A percentile compares a stretch with the other conserved stretches of the same genome.
These are phyloP conservation scores for Solenopsis fugax DNA, from an alignment of 1,140 invertebrate genomes.

Conservation along the genomic window DNA sequence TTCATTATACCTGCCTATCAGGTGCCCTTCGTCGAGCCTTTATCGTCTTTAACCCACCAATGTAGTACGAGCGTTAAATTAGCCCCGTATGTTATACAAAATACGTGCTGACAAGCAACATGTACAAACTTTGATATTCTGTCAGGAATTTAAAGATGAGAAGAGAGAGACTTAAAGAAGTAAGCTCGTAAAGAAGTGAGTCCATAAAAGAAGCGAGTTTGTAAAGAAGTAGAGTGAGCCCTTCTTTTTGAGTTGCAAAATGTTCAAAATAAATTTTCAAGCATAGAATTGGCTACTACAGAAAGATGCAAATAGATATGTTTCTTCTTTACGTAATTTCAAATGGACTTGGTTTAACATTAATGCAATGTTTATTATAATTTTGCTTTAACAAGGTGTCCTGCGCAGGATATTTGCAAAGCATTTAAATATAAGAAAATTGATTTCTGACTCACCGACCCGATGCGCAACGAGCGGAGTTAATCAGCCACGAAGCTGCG, in stretches of 20 bases:
- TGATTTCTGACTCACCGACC: too few species aligned
- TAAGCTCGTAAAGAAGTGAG: not conserved
- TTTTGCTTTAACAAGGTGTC: too few species aligned
- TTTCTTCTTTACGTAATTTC: not conserved
- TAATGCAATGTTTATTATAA: not conserved
- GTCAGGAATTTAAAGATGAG: not conserved
- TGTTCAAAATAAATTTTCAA: not conserved
- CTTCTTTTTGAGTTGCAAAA: not conserved
- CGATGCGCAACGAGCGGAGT: too few species aligned
- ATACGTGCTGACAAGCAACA: not conserved
- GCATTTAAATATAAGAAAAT: too few species aligned
- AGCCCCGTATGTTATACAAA: not conserved
- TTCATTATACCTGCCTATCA: constrained; percentile 5
- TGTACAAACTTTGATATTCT: not conserved
- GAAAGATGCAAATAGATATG: not conserved
- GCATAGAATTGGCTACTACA: not conserved
- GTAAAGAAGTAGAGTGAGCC: too few species aligned
- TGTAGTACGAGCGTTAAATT: not conserved
- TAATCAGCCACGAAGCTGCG: too few species aligned
- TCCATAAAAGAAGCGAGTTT: not conserved
- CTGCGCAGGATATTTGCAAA: too few species aligned
- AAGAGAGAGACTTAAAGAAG: not conserved
- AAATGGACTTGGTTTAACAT: not conserved
- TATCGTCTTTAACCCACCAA: constrained; percentile 9
- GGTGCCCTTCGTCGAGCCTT: constrained; percentile 11